Evolutionary conservation across 2,797 vertebrate species (phyloP), one percentile per base, ranked within the genome.

Genomic region (Pseudomugil gertrudae): DNA sequence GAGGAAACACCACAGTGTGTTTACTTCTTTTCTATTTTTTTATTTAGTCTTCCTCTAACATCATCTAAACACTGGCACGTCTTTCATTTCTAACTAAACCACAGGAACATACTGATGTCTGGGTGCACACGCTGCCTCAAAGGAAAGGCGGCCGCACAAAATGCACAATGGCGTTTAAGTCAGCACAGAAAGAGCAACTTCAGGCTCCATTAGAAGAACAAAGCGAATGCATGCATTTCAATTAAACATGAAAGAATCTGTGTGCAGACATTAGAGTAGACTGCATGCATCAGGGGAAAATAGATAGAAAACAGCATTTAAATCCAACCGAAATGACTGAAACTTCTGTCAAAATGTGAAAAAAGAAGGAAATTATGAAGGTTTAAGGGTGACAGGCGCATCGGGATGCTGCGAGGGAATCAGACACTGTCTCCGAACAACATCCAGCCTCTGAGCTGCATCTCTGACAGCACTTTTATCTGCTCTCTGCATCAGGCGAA

Each of bases 201-300:
- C 19, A 4, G 69, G 29, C 35, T 76, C 57, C 35, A 15, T 73
- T 38, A 76, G 69, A 67, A 74, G 66, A 80, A 81, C 53, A 72
- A 63, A 72, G 48, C 26, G 43, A 79, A 82, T 84, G 93, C 92
- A 93, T 93, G 92, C 72, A 43, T 89, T 88, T 87, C 76, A 87
- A 81, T 81, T 19, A 86, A 72, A 72, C 76, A 71, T 79, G 74
- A 76, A 23, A 56, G 69, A 81, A 76, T 73, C 76, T 63, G 36
- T 69, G 47, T n/a, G 63, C 66, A 61, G 75, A 74, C 10, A 29
- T 69, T 83, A 83, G 71, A 86, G 47, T 88, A 81, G 75, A 76
- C 70, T 85, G 87, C 89, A 93, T 93, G 92, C 60, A n/a, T n/a
- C n/a, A n/a, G n/a, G n/a, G n/a, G n/a, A n/a, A n/a, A n/a, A n/a